Percentiles rank a stretch among this genome's conserved stretches.
Evolutionary conservation across 2,888 invertebrate genomes (phyloP).

Genomic region (Zootermopsis nevadensis): DNA sequence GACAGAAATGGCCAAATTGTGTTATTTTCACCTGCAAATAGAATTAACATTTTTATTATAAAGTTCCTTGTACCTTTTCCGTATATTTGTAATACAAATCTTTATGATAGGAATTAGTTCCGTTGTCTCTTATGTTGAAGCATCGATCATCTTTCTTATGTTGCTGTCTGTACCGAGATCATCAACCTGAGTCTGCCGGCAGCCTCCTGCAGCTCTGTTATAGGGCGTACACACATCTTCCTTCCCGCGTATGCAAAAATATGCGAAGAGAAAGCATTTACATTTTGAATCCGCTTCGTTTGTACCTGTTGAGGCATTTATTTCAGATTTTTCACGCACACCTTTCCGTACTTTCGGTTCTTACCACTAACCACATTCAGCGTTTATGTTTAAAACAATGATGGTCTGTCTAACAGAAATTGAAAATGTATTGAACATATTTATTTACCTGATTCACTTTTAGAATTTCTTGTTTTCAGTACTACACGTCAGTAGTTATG

Average conservation of each 20-base stretch:
- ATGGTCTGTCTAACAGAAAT: not conserved
- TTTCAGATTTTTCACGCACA: conserved; percentile 22
- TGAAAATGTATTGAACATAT: too few relatives aligned
- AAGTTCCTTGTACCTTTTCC: too few relatives aligned
- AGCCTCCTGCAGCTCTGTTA: not conserved
- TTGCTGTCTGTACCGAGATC: not conserved
- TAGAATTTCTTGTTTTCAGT: too few relatives aligned
- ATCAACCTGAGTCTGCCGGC: not conserved
- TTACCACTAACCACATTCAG: not conserved
- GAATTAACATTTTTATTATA: too few relatives aligned
- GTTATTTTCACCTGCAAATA: too few relatives aligned
- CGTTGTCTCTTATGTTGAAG: too few relatives aligned
- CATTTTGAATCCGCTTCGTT: conserved; percentile 12
- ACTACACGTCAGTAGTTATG: too few relatives aligned
- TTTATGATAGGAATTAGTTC: too few relatives aligned
- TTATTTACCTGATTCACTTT: too few relatives aligned
- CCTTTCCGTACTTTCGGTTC: not conserved
- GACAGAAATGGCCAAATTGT: too few relatives aligned
- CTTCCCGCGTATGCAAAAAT: not conserved
- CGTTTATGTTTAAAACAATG: not conserved
- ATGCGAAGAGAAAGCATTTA: not conserved
- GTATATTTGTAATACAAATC: too few relatives aligned
- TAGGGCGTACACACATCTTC: not conserved
- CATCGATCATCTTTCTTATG: not conserved
- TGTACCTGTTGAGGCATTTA: not conserved